Base-by-base conservation (phyloP, 2,797 vertebrate genomes). In the Clarias pachynema region DNA sequence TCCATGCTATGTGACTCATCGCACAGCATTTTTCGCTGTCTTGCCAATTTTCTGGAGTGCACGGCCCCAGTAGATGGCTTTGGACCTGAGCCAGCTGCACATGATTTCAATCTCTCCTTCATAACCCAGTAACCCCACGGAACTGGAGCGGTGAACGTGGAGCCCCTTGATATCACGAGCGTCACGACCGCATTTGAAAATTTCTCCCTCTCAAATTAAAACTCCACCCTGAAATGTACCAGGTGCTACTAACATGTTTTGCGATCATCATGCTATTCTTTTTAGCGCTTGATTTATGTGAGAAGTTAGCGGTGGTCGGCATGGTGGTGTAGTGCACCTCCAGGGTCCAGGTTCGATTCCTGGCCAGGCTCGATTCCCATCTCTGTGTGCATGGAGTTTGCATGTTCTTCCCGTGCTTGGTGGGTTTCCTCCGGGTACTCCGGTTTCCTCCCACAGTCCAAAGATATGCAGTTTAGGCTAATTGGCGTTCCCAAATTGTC, bases 1-100 rank as follows among this genome's bases (percentile, higher is more conserved):
- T 62, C 81, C 85, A 88, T 87, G 86, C 90, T 85, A 86, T 79
- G 84, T 84, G 79, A 77, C 87, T 87, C 88, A 88, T 84, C 89
- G 88, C 89, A 87, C 86, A 87, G 85, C 49, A 66, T 91, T 90
- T 86, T 69, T 74, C 87, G 24, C 85, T 75, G 82, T 89, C 78
- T 86, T 87, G 79, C 83, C 87, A 86, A 88, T 90, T 90, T 80
- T 89, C 56, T 60, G 86, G 86, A 90, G 85, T 87, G 86, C 83
- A 66, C 60, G 60, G 82, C 75, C 87, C 62, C 81, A 53, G 82
- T 84, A 65, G 89, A 89, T 88, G 81, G 82, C 72, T 86, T 84
- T 90, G 89, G 89, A 92, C 89, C 57, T 75, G 60, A 83, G 88
- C 73, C 90, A 89, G 79, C 83, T 81, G 89, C 81, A 59, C 80